phyloP scores from a whole-genome alignment of 2,888 invertebrate genomes.

The Blomia tropicalis region DNA sequence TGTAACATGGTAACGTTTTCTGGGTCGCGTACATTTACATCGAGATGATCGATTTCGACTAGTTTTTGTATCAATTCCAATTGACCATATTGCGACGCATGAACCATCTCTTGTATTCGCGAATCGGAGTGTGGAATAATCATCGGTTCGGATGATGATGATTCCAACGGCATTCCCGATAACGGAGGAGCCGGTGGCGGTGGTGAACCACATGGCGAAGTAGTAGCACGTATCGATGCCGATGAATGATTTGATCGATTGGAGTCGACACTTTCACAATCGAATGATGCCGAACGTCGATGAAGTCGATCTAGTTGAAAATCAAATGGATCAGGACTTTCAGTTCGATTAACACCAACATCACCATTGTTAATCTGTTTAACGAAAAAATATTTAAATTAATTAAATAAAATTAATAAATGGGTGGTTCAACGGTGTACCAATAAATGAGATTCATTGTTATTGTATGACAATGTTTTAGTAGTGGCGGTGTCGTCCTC shows the following conservation, averaged over 20 bases:
- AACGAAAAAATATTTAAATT: too few species aligned
- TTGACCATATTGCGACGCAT: slow-evolving; percentile 91
- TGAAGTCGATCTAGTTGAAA: too few species aligned
- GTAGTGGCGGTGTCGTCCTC: too few species aligned
- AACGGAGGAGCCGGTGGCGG: neutral
- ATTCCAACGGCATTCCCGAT: neutral
- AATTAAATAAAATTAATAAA: too few species aligned
- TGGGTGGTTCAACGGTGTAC: too few species aligned
- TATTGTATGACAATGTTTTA: too few species aligned
- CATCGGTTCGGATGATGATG: neutral
- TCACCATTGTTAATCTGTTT: too few species aligned
- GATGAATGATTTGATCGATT: slow-evolving; percentile 3
- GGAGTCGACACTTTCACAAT: too few species aligned
- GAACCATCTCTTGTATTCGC: slow-evolving; percentile 53
- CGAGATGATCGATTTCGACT: slow-evolving; percentile 66
- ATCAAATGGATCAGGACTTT: too few species aligned
- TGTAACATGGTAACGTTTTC: slow-evolving; percentile 90
- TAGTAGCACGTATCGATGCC: neutral
- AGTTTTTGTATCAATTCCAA: slow-evolving; percentile 51
- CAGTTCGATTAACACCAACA: too few species aligned
- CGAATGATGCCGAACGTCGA: too few species aligned
- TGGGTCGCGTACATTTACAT: slow-evolving; percentile 80
- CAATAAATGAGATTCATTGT: too few species aligned
- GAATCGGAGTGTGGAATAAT: neutral
- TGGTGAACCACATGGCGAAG: neutral